phyloP scores from a whole-genome alignment of 1,140 invertebrate genomes.

The Oedothorax gibbosus region DNA sequence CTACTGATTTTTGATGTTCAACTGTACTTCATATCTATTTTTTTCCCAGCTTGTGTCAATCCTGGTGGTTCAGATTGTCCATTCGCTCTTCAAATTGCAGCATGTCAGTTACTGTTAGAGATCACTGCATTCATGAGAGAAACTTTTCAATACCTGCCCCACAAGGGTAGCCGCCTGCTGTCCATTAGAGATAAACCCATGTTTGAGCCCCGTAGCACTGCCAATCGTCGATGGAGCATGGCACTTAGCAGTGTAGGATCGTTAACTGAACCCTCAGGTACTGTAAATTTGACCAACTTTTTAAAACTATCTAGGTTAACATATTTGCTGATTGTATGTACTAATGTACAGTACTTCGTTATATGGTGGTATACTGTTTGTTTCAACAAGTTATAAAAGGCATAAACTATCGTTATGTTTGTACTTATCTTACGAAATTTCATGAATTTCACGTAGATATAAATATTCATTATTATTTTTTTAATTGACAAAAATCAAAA shows the following conservation, averaged over 20 bases:
- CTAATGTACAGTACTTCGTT: too few relatives aligned
- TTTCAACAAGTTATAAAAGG: too few relatives aligned
- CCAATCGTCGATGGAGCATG: constrained; percentile 90
- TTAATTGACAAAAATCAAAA: too few relatives aligned
- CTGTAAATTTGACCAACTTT: too few relatives aligned
- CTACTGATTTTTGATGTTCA: too few relatives aligned
- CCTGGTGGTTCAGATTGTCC: constrained; percentile 88
- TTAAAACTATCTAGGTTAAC: too few relatives aligned
- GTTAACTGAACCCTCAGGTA: constrained; percentile 76
- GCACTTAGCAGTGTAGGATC: constrained; percentile 91
- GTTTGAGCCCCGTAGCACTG: constrained; percentile 67
- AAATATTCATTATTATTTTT: too few relatives aligned
- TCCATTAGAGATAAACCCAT: constrained; percentile 59
- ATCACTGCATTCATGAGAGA: constrained; percentile 97
- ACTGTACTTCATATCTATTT: neutral
- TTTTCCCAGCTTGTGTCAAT: constrained; percentile 82
- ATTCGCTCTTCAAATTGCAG: constrained; percentile 89
- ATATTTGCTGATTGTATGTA: too few relatives aligned
- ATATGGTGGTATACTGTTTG: too few relatives aligned
- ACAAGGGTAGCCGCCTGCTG: constrained; percentile 64
- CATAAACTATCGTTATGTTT: too few relatives aligned
- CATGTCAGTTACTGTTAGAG: constrained; percentile 93
- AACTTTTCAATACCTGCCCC: constrained; percentile 81
- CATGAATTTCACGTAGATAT: too few relatives aligned
- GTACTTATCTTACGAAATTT: too few relatives aligned